A percentile compares a stretch with the other conserved stretches of the same genome.
phyloP scores from a whole-genome alignment of 1,140 invertebrate genomes.

The Drosophila obscura region DNA sequence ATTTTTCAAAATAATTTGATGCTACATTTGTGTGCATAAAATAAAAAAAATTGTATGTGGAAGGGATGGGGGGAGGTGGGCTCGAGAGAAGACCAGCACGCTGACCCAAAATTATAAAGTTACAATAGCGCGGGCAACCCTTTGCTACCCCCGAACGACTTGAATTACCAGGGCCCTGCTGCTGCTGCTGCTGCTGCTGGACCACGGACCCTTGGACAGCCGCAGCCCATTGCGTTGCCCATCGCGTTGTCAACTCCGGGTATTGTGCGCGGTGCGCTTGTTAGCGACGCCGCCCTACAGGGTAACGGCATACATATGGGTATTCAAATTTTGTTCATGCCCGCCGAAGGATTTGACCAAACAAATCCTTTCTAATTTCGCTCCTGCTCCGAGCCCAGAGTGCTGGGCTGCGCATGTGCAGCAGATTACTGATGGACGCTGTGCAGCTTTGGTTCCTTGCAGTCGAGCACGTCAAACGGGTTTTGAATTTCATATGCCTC shows the following conservation, averaged over 20 bases:
- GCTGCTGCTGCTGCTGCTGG: slow-evolving; percentile 32
- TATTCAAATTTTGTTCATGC: slow-evolving; percentile 60
- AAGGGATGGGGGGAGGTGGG: slow-evolving; percentile 15
- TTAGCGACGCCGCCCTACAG: slow-evolving; percentile 57
- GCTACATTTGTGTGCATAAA: slow-evolving; percentile 58
- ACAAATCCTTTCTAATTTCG: slow-evolving; percentile 75
- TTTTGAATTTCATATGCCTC: slow-evolving; percentile 73
- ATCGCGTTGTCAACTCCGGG: slow-evolving; percentile 45
- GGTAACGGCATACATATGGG: slow-evolving; percentile 29
- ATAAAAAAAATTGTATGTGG: not conserved
- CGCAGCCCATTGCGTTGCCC: not conserved
- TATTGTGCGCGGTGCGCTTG: slow-evolving; percentile 40
- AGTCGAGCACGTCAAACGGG: slow-evolving; percentile 52
- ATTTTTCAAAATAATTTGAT: slow-evolving; percentile 67
- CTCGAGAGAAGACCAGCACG: slow-evolving; percentile 41
- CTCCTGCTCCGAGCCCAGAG: not conserved
- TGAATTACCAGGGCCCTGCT: slow-evolving; percentile 57
- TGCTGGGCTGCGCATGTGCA: slow-evolving; percentile 67
- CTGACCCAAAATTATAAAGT: slow-evolving; percentile 80
- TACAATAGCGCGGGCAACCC: slow-evolving; percentile 68
- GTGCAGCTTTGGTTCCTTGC: slow-evolving; percentile 58
- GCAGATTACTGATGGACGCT: slow-evolving; percentile 71
- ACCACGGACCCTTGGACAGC: slow-evolving; percentile 58
- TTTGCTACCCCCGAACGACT: slow-evolving; percentile 60
- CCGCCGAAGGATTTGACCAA: slow-evolving; percentile 71